Evolutionary conservation across 2,113 vertebrate genomes (phyloP).

Genomic region (Epinephelus cyanopodus): DNA sequence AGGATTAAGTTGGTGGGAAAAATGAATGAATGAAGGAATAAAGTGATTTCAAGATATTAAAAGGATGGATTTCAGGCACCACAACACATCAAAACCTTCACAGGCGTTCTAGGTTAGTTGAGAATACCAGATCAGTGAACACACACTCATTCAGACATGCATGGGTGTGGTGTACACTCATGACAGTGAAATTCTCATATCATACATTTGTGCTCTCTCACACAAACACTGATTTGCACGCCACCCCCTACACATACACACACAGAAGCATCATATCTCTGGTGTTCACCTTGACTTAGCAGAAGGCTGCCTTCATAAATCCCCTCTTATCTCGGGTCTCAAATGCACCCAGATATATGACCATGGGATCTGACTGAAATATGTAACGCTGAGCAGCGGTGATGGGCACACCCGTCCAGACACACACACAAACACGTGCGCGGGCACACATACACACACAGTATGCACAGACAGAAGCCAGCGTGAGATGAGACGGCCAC

Average conservation of each 20-base stretch:
- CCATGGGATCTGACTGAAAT: slow-evolving; percentile 70
- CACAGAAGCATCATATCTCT: slow-evolving; percentile 62
- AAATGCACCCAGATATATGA: slow-evolving; percentile 70
- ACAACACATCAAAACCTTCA: slow-evolving; percentile 36
- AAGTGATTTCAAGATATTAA: slow-evolving; percentile 54
- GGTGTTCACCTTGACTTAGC: slow-evolving; percentile 77
- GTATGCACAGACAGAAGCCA: not conserved
- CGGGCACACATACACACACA: slow-evolving; percentile 11
- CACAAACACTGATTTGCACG: not conserved
- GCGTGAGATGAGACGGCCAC: not conserved
- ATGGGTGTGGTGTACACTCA: not conserved
- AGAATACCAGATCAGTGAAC: not conserved
- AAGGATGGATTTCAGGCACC: slow-evolving; percentile 46
- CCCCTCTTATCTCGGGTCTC: slow-evolving; percentile 73
- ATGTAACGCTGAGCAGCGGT: slow-evolving; percentile 61
- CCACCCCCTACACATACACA: slow-evolving; percentile 24
- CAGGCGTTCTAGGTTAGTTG: not conserved
- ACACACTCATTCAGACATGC: slow-evolving; percentile 16
- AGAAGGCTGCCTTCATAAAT: slow-evolving; percentile 72
- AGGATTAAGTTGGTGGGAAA: slow-evolving; percentile 25
- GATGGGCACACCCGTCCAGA: slow-evolving; percentile 3
- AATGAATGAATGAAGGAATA: slow-evolving; percentile 22
- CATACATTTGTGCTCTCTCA: not conserved
- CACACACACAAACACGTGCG: not conserved
- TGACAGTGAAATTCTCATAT: not conserved